Percentiles rank a stretch among this genome's conserved stretches.
These are phyloP conservation scores for Phaedon cochleariae DNA, from an alignment of 2,888 invertebrate species.

Conservation along the genomic window DNA sequence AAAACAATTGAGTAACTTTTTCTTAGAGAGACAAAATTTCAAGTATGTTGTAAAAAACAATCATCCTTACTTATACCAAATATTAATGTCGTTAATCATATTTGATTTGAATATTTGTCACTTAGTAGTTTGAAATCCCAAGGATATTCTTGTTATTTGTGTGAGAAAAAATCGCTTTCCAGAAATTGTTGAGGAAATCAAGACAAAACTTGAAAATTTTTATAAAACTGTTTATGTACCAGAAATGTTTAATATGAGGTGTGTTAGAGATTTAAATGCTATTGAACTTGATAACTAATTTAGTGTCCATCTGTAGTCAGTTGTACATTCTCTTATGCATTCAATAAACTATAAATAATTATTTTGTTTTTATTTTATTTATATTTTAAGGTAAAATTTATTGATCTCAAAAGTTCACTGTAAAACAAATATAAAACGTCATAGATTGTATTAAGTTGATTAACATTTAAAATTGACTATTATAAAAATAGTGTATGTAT, in stretches of 20 bases:
- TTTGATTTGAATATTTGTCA: conserved; percentile 2
- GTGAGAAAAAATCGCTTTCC: neutral
- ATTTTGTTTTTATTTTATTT: too few species aligned
- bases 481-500: too few species aligned
- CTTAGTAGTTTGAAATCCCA: neutral
- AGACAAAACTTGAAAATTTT: conserved; percentile 2
- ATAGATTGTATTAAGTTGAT: too few species aligned
- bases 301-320: neutral
- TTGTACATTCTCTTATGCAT: neutral
- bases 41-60: neutral
- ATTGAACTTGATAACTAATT: neutral
- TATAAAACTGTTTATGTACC: conserved; percentile 1
- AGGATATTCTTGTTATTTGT: neutral
- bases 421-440: too few species aligned
- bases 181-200: conserved; percentile 2
- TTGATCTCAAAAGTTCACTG: too few species aligned
- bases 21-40: neutral
- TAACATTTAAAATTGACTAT: too few species aligned
- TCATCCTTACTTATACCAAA: neutral
- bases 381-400: too few species aligned
- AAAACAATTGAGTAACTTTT: conserved; percentile 13
- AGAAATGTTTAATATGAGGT: conserved; percentile 13
- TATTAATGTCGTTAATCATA: neutral
- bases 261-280: conserved; percentile 9
- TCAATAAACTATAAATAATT: too few species aligned